Conservation (phyloP, 2,113 vertebrate genomes). For the Clupea harengus region DNA sequence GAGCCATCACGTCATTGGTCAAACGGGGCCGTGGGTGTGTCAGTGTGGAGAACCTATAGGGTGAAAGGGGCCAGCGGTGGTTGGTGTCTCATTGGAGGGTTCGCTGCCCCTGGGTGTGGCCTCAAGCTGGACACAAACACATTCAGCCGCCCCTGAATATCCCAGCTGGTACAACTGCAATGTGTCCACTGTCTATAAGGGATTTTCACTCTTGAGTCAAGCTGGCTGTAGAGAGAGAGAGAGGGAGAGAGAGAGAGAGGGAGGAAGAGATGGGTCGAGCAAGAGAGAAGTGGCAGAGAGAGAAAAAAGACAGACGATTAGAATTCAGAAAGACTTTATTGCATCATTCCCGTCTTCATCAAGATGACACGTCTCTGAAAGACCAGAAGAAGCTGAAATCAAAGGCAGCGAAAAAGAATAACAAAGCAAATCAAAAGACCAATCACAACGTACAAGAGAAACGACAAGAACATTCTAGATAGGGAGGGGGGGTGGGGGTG, state of each 20-base stretch:
- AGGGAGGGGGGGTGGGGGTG: neutral
- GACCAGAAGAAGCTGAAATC: neutral
- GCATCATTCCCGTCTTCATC: constrained; percentile 4
- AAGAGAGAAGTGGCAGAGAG: constrained; percentile 33
- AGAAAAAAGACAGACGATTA: neutral
- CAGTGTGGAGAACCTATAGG: neutral
- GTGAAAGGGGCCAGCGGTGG: neutral
- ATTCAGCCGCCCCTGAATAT: neutral
- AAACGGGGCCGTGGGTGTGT: neutral
- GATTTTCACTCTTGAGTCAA: constrained; percentile 7
- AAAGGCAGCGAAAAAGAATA: neutral
- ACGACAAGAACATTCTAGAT: neutral
- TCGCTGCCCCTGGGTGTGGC: no score
- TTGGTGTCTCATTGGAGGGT: neutral
- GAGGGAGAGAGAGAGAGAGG: constrained; percentile 2
- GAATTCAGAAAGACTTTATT: neutral
- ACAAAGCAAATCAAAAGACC: neutral
- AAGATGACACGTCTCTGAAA: neutral
- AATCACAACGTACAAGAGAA: neutral
- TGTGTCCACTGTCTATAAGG: neutral
- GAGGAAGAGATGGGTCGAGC: constrained; percentile 28
- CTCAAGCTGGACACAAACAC: neutral
- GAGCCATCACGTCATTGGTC: constrained; percentile 52
- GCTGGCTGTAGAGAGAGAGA: constrained; percentile 40
- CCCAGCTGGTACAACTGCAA: neutral